A percentile compares a stretch with the other conserved stretches of the same genome.
These are phyloP conservation scores for Capra hircus DNA, from an alignment of 2,113 vertebrate genomes.

Conservation along the genomic window DNA sequence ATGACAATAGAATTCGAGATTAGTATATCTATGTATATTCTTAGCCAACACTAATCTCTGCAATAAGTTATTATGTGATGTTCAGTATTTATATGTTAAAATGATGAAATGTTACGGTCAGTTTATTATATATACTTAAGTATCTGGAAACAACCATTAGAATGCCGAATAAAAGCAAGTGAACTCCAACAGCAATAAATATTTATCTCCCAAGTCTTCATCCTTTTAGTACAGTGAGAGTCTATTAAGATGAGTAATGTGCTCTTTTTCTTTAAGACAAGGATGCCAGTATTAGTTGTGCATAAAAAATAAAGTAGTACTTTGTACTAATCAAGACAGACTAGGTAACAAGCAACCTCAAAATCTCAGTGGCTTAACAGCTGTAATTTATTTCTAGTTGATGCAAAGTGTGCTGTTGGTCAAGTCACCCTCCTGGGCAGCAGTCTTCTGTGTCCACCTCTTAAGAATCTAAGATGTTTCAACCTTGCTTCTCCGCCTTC, in stretches of 20 bases:
- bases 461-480: not conserved
- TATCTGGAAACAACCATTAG: not conserved
- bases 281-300: not conserved
- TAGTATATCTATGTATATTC: not conserved
- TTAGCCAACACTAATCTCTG: not conserved
- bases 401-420: not conserved
- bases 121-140: slow-evolving; percentile 21
- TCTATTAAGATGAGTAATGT: slow-evolving; percentile 49
- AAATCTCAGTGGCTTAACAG: not conserved
- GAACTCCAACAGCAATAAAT: not conserved
- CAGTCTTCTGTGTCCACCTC: not conserved
- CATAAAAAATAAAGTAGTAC: slow-evolving; percentile 36
- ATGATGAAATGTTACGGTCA: not conserved
- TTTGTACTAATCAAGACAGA: slow-evolving; percentile 4
- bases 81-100: not conserved
- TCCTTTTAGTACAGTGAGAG: slow-evolving; percentile 15
- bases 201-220: slow-evolving; percentile 17
- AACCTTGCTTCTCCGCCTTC: not conserved
- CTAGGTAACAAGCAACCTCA: slow-evolving; percentile 14
- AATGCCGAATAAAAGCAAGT: slow-evolving; percentile 24
- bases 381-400: slow-evolving; percentile 12
- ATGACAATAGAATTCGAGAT: not conserved
- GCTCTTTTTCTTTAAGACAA: slow-evolving; percentile 20
- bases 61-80: not conserved
- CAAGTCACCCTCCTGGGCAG: not conserved